These are phyloP conservation scores for human (Homo sapiens) DNA, from an alignment of 2,113 vertebrate species.

Conservation along the genomic window GRCh38 chr5:30103501-30104000, in stretches of 20 bases:
- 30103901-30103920: not conserved
- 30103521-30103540: not conserved
- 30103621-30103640: not conserved
- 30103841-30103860: not conserved
- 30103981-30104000: not conserved
- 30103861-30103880: not conserved
- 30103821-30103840: not conserved
- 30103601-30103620: not conserved
- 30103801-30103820: not conserved
- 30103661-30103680: not conserved
- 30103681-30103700: not conserved
- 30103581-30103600: not conserved
- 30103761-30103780: not conserved
- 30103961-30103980: conserved; percentile 18
- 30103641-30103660: not conserved
- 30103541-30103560: not conserved
- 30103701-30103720: not conserved
- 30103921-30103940: not conserved
- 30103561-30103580: not conserved
- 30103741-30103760: not conserved
- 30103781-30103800: not conserved
- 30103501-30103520: not conserved
- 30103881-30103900: not conserved
- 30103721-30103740: not conserved
- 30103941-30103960: not conserved